phyloP scores from a whole-genome alignment of 2,888 invertebrate species.

The Belgica antarctica region DNA sequence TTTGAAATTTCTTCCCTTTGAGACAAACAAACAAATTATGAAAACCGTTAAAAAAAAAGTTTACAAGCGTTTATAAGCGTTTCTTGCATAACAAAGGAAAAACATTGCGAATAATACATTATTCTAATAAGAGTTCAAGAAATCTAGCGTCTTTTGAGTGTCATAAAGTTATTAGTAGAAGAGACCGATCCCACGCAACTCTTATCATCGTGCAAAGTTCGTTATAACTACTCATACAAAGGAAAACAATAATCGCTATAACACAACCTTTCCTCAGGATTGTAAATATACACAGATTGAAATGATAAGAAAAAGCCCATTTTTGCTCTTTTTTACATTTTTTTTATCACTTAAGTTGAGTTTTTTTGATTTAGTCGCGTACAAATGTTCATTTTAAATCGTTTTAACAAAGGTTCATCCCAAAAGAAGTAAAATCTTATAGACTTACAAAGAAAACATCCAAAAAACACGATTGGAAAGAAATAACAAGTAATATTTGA shows the following conservation, averaged over 20 bases:
- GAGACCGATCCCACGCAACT: no score
- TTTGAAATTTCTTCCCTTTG: neutral
- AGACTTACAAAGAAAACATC: neutral
- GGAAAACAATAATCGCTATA: constrained; percentile 26
- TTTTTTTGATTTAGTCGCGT: neutral
- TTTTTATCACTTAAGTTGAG: constrained; percentile 9
- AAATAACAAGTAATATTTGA: neutral
- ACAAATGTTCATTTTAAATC: constrained; percentile 28
- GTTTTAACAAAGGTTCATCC: neutral
- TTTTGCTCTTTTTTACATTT: constrained; percentile 18
- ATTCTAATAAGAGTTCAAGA: no score
- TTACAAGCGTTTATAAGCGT: neutral
- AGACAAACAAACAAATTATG: neutral
- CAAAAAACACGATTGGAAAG: neutral
- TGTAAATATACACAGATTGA: constrained; percentile 33
- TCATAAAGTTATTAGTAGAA: constrained; percentile 4
- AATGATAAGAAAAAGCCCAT: constrained; percentile 29
- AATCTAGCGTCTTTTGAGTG: constrained; percentile 11
- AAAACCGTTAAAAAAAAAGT: no score
- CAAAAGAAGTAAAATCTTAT: constrained; percentile 9
- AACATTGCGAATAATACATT: no score
- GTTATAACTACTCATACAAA: constrained; percentile 18
- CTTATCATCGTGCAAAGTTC: neutral
- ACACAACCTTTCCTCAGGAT: constrained; percentile 29
- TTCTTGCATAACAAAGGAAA: neutral